phyloP scores from a whole-genome alignment of 2,888 invertebrate species.

The Pegoplata infirma region DNA sequence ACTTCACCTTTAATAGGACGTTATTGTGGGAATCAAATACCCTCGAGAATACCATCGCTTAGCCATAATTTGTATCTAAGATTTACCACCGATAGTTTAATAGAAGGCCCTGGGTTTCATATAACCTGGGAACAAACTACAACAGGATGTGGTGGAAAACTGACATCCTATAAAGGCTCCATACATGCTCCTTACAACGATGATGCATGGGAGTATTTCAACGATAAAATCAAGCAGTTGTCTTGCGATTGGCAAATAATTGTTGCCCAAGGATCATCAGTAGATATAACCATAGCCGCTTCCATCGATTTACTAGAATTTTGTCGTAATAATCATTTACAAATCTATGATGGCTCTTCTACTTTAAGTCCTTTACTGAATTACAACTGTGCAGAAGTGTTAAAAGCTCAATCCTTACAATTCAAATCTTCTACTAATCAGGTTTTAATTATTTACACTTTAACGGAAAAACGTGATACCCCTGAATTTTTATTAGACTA shows the following conservation, averaged over 20 bases:
- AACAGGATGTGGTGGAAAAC: constrained; percentile 89
- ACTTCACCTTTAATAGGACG: constrained; percentile 88
- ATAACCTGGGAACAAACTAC: constrained; percentile 83
- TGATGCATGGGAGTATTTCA: constrained; percentile 84
- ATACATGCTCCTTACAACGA: constrained; percentile 87
- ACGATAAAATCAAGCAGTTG: constrained; percentile 80
- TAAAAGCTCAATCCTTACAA: constrained; percentile 6
- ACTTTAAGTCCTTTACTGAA: constrained; percentile 62
- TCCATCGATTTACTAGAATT: constrained; percentile 69
- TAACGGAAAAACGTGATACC: constrained; percentile 42
- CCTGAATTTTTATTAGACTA: constrained; percentile 71
- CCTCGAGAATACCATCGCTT: constrained; percentile 84
- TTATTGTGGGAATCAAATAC: constrained; percentile 85
- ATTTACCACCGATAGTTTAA: constrained; percentile 86
- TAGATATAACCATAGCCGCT: constrained; percentile 83
- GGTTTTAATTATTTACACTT: constrained; percentile 70
- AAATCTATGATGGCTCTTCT: constrained; percentile 71
- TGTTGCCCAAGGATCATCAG: constrained; percentile 84
- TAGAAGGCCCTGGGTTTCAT: constrained; percentile 83
- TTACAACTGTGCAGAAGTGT: constrained; percentile 65
- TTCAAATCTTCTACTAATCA: constrained; percentile 69
- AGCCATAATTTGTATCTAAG: constrained; percentile 86
- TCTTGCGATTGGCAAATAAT: constrained; percentile 91
- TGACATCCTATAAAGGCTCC: constrained; percentile 85
- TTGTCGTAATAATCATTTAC: constrained; percentile 81